Evolutionary conservation across 2,113 vertebrate species (phyloP), one percentile per base, ranked within the genome.

Genomic region (Amblyopsis rosae): DNA sequence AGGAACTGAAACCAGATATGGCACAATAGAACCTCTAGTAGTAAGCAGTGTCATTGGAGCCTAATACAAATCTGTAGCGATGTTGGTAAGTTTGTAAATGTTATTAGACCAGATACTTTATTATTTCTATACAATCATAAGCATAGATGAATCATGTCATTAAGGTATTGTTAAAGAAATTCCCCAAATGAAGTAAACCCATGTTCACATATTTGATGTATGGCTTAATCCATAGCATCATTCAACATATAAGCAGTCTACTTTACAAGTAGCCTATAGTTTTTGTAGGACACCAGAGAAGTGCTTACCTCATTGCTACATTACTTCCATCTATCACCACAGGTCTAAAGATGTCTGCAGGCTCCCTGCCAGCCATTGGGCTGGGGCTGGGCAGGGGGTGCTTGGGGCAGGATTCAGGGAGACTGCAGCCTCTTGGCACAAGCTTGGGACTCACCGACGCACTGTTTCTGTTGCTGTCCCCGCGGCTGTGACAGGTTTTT

Each of bases 271-370:
- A 26, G 26, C 26, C 26, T 26, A 41, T 41, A 6, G 33, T 41
- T 59, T 33, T 7, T 16, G 5, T 60, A 59, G 57, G 62, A 49
- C 47, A 64, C 16, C 33, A 26, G 33, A 41, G 8, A 62, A 16
- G n/a, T 41, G 32, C 87, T 88, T 90, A 96, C 96, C 96, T 98
- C 94, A 98, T 97, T 15, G 96, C 96, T 53, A 98, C 94, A 0
- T 98, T 98, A 92, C 96, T 98, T 62, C 96, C 96, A 0, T 97
- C 95, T 0, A 98, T 96, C 49, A 98, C 95, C 2, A 98, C 93
- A 2, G 94, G 89, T 71, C 95, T 91, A 89, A 96, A 82, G 32
- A 62, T 60, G 0, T 64, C 13, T 0, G 67, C 74, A 0, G 65
- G 32, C 8, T 87, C 86, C 1, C 46, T 6, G 48, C 88, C 89